Evolutionary conservation across 2,797 vertebrate species (phyloP).

Genomic region (Molossus molossus): DNA sequence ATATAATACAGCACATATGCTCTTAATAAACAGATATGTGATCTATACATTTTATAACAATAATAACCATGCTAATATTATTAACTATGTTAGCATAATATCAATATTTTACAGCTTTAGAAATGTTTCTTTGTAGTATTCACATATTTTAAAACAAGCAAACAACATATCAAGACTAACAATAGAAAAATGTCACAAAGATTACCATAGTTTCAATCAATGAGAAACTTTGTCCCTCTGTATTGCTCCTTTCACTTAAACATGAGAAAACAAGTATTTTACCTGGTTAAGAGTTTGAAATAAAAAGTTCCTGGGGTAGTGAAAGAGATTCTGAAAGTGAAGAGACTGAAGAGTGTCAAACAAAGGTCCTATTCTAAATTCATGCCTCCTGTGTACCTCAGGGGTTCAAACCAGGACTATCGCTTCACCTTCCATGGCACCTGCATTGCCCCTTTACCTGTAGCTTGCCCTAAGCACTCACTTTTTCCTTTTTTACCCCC

Average conservation of each 20-base stretch:
- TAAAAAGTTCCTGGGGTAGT: neutral
- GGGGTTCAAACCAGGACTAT: neutral
- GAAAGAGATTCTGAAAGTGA: neutral
- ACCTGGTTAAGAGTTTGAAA: neutral
- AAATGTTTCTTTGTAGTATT: neutral
- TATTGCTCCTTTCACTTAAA: neutral
- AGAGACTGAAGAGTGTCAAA: neutral
- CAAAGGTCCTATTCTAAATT: neutral
- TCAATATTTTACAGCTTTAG: neutral
- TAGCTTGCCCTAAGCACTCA: neutral
- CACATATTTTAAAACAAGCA: slow-evolving; percentile 6
- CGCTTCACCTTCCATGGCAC: neutral
- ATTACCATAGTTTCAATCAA: neutral
- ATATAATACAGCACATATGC: neutral
- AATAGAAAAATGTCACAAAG: neutral
- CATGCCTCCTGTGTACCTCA: neutral
- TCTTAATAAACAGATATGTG: neutral
- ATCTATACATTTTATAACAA: neutral
- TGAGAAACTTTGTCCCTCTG: neutral
- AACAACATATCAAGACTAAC: neutral
- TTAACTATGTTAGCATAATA: neutral
- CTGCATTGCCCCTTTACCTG: neutral
- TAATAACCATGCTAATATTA: slow-evolving; percentile 1
- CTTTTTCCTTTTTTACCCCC: neutral
- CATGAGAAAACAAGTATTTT: neutral